Base-by-base conservation (phyloP, 2,113 vertebrate species). In the Notarius quadriscutis region DNA sequence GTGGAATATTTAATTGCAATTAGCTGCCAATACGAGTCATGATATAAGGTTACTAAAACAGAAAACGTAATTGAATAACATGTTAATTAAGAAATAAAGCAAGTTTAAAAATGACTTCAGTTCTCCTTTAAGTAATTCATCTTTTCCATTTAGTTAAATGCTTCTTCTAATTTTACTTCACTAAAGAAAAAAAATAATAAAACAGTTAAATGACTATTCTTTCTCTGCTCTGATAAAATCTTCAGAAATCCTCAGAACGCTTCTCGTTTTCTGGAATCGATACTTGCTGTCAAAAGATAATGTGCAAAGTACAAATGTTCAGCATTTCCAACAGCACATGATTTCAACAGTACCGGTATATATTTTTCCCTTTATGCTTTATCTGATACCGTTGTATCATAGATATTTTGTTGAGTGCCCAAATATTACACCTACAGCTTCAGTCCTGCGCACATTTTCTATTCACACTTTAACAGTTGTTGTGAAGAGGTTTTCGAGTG, bases 341-440 rank as follows among this genome's bases (percentile, higher is more conserved):
- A 80, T 57, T 80, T 30, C 53, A 48, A 57, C 12, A 55, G 53
- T n/a, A n/a, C n/a, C n/a, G n/a, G n/a, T 80, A 2, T 15, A 30
- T 15, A 30, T 27, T 27, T 57, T 30, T 7, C 2, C 4, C n/a
- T 80, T 58, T 18, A 9, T 34, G 2, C 78, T 74, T 81, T 51
- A 1, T 77, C 74, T 30, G 8, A 11, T 57, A 55, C 15, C 5
- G n/a, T 80, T 57, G 10, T 8, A 80, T 57, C 27, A 80, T 20
- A 80, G 34, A 75, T 48, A 67, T 72, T 87, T 89, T 83, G 9
- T 20, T 77, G 9, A 72, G 15, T 20, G 72, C 41, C 41, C 20
- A 75, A 75, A 75, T 41, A 72, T 41, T 4, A 50, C 41, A 75
- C 41, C 9, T 22, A 10, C 72, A 25, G 50, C 72, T 50, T 12